Percentiles rank a stretch among this genome's conserved stretches.
phyloP scores from a whole-genome alignment of 2,797 vertebrate genomes.

The Syngnathus rostellatus region DNA sequence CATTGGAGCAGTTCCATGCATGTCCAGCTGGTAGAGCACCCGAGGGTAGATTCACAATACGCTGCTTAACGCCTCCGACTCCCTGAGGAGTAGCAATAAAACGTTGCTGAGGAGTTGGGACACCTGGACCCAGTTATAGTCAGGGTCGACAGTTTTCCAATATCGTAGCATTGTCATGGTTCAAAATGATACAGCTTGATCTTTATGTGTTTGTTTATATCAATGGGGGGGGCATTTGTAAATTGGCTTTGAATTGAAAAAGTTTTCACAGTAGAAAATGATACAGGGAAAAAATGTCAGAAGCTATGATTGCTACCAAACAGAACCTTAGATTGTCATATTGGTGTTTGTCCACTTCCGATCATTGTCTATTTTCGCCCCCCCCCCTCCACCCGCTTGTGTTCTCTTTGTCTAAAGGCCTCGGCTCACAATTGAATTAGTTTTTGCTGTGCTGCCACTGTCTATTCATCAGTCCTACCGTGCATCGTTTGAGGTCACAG shows the following conservation, averaged over 20 bases:
- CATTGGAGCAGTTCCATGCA: background rate
- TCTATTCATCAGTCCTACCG: slow-evolving; percentile 40
- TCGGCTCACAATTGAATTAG: background rate
- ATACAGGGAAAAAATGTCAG: too few species aligned
- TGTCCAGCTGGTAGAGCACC: slow-evolving; percentile 4
- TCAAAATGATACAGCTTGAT: too few species aligned
- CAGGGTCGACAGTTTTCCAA: background rate
- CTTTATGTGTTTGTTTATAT: too few species aligned
- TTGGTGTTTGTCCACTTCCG: background rate
- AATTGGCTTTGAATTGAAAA: too few species aligned
- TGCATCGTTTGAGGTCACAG: slow-evolving; percentile 43
- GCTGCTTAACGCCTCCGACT: background rate
- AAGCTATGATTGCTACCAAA: background rate
- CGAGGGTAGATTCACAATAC: background rate
- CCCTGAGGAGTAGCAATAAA: background rate
- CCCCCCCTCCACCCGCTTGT: background rate
- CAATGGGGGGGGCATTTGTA: too few species aligned
- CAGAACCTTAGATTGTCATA: background rate
- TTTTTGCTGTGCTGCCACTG: slow-evolving; percentile 25
- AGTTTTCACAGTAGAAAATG: background rate
- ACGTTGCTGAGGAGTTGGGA: background rate
- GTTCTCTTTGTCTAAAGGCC: background rate
- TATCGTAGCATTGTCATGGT: background rate
- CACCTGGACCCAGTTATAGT: background rate
- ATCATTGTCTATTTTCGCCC: background rate